phyloP scores from a whole-genome alignment of 2,113 vertebrate species.

The Lucifuga dentata region DNA sequence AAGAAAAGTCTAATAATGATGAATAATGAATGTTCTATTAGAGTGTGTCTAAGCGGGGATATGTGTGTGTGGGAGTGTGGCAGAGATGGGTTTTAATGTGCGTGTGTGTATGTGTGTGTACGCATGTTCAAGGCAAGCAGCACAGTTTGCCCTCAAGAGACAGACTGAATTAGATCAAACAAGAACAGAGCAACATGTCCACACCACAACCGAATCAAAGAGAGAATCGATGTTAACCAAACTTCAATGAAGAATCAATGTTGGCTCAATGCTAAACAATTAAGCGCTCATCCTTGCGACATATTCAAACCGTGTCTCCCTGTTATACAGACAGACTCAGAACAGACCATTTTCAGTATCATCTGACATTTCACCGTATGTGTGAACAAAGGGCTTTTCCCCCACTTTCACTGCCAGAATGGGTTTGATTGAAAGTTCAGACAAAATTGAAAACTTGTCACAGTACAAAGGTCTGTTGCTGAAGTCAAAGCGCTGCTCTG shows the following conservation, averaged over 20 bases:
- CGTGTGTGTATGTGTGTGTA: slow-evolving; percentile 11
- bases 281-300: slow-evolving; percentile 23
- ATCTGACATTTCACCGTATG: slow-evolving; percentile 50
- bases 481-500: slow-evolving; percentile 48
- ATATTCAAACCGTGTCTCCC: slow-evolving; percentile 9
- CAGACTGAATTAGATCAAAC: slow-evolving; percentile 66
- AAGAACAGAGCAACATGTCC: slow-evolving; percentile 59
- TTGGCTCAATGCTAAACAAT: slow-evolving; percentile 64
- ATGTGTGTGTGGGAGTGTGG: slow-evolving; percentile 35
- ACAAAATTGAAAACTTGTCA: slow-evolving; percentile 62
- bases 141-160: slow-evolving; percentile 58
- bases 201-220: slow-evolving; percentile 59
- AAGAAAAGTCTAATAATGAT: slow-evolving; percentile 77
- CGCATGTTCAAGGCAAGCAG: slow-evolving; percentile 35
- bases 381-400: slow-evolving; percentile 20
- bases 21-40: slow-evolving; percentile 75
- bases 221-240: slow-evolving; percentile 24
- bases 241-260: slow-evolving; percentile 53
- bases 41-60: slow-evolving; percentile 47
- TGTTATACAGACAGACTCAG: slow-evolving; percentile 41
- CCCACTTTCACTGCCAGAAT: slow-evolving; percentile 13
- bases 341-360: slow-evolving; percentile 30
- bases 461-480: slow-evolving; percentile 52
- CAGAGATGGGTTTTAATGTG: slow-evolving; percentile 14
- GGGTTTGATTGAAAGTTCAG: slow-evolving; percentile 69